Conservation (phyloP, 2,888 invertebrate species). For the Cecidostiba fungosa region DNA sequence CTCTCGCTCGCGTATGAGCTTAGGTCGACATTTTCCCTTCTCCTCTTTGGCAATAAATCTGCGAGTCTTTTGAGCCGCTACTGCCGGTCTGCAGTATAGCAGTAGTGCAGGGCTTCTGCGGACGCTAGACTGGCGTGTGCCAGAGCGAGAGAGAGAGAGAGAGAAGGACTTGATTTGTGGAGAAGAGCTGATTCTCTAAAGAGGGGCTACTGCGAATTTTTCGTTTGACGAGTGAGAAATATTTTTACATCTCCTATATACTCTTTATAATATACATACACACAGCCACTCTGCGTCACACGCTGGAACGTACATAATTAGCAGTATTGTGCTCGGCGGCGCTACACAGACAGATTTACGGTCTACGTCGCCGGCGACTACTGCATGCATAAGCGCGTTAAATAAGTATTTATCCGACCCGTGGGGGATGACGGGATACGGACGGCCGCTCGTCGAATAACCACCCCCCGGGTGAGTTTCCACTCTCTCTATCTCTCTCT, state of each 20-base stretch:
- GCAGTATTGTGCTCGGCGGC: constrained; percentile 76
- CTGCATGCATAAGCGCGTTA: constrained; percentile 80
- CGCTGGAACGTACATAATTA: constrained; percentile 80
- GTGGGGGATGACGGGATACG: constrained; percentile 72
- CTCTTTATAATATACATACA: constrained; percentile 19
- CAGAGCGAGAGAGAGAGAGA: constrained; percentile 61
- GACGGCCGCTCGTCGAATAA: constrained; percentile 54
- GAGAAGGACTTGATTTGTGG: constrained; percentile 39
- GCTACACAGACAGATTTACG: constrained; percentile 78
- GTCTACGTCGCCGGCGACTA: constrained; percentile 76
- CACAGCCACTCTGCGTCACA: constrained; percentile 70
- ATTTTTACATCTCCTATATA: constrained; percentile 38
- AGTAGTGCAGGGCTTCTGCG: constrained; percentile 57
- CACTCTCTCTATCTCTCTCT: background rate
- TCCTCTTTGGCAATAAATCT: constrained; percentile 80
- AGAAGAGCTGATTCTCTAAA: constrained; percentile 54
- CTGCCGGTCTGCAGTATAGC: constrained; percentile 66
- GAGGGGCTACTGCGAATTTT: constrained; percentile 10
- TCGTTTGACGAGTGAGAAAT: background rate
- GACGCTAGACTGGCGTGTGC: constrained; percentile 56
- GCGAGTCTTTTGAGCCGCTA: constrained; percentile 79
- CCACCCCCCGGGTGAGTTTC: constrained; percentile 12
- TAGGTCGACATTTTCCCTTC: constrained; percentile 80
- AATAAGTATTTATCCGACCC: constrained; percentile 80
- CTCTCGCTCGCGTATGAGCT: constrained; percentile 78